Evolutionary conservation across 2,888 invertebrate species (phyloP).

Genomic region (Drosophila nr. perissopoda): DNA sequence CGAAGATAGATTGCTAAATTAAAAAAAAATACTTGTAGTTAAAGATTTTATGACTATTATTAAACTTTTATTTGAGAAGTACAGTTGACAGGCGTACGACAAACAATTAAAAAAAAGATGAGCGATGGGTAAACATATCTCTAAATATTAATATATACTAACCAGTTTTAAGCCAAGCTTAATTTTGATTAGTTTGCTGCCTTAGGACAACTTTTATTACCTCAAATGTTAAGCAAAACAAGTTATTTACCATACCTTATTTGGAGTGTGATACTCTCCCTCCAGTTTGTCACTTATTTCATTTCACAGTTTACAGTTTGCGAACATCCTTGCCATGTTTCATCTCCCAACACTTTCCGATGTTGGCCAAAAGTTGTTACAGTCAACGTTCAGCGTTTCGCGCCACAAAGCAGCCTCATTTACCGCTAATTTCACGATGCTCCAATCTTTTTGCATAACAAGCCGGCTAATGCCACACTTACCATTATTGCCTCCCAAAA

Average conservation of each 20-base stretch:
- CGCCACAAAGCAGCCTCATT: constrained; percentile 74
- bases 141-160: background rate
- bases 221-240: background rate
- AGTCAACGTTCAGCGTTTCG: constrained; percentile 40
- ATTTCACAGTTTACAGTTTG: constrained; percentile 71
- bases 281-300: constrained; percentile 16
- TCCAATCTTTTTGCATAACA: constrained; percentile 66
- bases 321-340: constrained; percentile 20
- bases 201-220: background rate
- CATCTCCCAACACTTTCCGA: constrained; percentile 2
- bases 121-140: background rate
- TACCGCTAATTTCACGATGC: constrained; percentile 72
- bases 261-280: constrained; percentile 2
- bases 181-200: constrained; percentile 1
- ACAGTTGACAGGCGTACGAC: background rate
- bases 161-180: background rate
- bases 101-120: background rate
- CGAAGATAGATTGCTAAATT: background rate
- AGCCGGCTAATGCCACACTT: constrained; percentile 71
- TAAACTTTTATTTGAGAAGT: background rate
- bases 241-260: constrained; percentile 23
- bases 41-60: background rate
- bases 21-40: background rate
- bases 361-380: constrained; percentile 27
- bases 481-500: constrained; percentile 65